Evolutionary conservation across 2,797 vertebrate species (phyloP), one percentile per base, ranked within the genome.

Genomic region (Gobionotothen gibberifrons): DNA sequence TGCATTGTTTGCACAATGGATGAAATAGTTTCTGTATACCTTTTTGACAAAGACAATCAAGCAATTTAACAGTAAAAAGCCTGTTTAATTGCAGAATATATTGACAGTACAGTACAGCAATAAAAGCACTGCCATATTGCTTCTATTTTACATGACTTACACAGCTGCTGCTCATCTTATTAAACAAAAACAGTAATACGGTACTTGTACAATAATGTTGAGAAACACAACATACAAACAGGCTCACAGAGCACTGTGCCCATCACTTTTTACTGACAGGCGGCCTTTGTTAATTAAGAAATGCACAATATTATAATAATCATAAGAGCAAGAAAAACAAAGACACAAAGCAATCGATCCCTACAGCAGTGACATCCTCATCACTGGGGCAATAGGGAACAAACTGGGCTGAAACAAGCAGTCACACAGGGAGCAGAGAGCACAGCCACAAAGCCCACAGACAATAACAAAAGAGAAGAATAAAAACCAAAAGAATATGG

Each of bases 31-130:
- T 21, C 21, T 5, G 29, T n/a, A 13, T 57, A 43, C 57, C 12
- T 63, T 53, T n/a, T 7, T 54, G n/a, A 82, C 53, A 74, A 73
- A 55, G 52, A 49, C 32, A 72, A 66, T 67, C 0, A 15, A 71
- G 44, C 17, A 40, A 15, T 70, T 82, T 56, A 81, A 90, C 82
- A 90, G 84, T 85, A 93, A 89, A 92, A 93, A 88, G 86, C 82
- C 81, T 63, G 78, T 94, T 94, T 94, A 93, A 89, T 93, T 87
- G 89, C 88, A 90, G 91, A 90, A 89, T 93, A 94, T 92, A 94
- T 85, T 84, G 92, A 91, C 87, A 90, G 87, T 85, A 92, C 83
- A 83, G 78, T 88, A 89, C 86, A 92, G 92, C 86, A 89, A 89
- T 93, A 93, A 90, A 93, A 93, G 89, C 85, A 85, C 90, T 87